Percentiles rank a stretch among this genome's conserved stretches.
Evolutionary conservation across 2,113 vertebrate species (phyloP).

Genomic region (Equus quagga): DNA sequence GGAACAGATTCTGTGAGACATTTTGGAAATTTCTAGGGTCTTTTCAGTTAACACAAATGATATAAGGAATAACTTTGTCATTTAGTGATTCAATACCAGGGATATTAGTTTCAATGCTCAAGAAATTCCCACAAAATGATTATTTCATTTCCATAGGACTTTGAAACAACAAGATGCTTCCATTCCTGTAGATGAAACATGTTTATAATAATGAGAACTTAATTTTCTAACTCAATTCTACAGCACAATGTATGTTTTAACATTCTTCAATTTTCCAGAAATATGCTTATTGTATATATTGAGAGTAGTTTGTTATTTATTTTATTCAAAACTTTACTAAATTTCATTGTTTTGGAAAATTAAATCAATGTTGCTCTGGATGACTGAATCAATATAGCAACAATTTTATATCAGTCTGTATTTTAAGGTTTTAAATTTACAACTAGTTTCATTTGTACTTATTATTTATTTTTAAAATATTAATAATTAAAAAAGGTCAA

Average conservation of each 20-base stretch:
- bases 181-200: background rate
- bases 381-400: background rate
- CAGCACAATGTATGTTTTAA: background rate
- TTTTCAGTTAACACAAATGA: background rate
- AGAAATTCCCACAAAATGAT: background rate
- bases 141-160: background rate
- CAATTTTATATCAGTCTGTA: background rate
- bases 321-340: background rate
- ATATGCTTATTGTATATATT: background rate
- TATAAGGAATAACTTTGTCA: background rate
- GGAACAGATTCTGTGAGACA: background rate
- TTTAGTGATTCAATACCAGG: background rate
- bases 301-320: background rate
- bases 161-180: background rate
- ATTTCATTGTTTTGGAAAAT: conserved; percentile 17
- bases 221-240: background rate
- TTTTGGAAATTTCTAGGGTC: background rate
- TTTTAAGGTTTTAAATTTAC: conserved; percentile 38
- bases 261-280: background rate
- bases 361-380: background rate
- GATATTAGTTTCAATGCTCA: background rate
- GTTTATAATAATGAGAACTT: background rate
- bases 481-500: background rate
- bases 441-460: background rate
- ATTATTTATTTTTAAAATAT: conserved; percentile 6